These are phyloP conservation scores for Miniopterus natalensis DNA, from an alignment of 2,113 vertebrate species.

Conservation along the genomic window DNA sequence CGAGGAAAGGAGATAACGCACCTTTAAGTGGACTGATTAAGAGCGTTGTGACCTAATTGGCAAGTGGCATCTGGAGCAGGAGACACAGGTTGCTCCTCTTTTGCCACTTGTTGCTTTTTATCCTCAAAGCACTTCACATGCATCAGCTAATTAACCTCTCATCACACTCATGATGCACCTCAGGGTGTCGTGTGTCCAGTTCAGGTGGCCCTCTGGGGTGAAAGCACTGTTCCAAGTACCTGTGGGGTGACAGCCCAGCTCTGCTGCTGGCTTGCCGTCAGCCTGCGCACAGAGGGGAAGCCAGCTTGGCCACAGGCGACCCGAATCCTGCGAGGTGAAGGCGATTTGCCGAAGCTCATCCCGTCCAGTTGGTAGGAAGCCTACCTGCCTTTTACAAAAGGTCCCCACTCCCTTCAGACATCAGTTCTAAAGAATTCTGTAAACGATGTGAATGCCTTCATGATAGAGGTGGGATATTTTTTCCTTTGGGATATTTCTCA, in stretches of 20 bases:
- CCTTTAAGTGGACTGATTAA: conserved; percentile 76
- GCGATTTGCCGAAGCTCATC: background rate
- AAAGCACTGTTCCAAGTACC: conserved; percentile 16
- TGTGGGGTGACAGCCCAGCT: background rate
- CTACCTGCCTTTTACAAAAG: background rate
- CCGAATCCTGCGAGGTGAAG: background rate
- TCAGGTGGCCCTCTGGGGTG: conserved; percentile 38
- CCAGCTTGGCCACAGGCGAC: background rate
- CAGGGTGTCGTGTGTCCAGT: conserved; percentile 59
- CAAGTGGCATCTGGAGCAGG: conserved; percentile 35
- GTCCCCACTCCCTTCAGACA: background rate
- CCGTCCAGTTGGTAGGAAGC: background rate
- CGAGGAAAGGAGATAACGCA: conserved; percentile 73
- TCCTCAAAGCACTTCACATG: conserved; percentile 56
- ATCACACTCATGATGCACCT: conserved; percentile 62
- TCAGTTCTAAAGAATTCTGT: background rate
- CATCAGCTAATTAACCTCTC: conserved; percentile 68
- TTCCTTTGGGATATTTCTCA: background rate
- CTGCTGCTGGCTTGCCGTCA: background rate
- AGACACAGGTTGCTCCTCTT: background rate
- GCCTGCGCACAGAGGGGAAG: background rate
- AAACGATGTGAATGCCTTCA: background rate
- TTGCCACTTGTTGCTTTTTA: conserved; percentile 40
- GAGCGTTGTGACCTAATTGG: conserved; percentile 58
- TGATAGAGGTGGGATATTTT: accelerated